Percentiles rank a stretch among this genome's conserved stretches.
These are phyloP conservation scores for Pachymerium ferrugineum DNA, from an alignment of 2,888 invertebrate genomes.

Conservation along the genomic window DNA sequence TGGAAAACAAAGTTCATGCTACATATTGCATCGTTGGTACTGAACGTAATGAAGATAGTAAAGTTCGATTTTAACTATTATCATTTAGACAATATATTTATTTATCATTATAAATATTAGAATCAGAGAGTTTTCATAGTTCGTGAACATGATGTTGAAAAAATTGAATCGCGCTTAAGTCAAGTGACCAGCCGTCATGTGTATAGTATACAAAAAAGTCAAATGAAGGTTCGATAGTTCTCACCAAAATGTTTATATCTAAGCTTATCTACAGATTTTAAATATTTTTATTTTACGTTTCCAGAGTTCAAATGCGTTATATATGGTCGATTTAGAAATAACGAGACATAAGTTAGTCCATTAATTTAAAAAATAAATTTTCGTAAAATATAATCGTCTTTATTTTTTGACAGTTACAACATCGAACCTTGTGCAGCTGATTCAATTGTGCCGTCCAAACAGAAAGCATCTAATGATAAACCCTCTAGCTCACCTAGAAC, in stretches of 20 bases:
- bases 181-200: neutral
- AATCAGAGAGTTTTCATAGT: neutral
- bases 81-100: too few relatives aligned
- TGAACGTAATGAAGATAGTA: neutral
- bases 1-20: neutral
- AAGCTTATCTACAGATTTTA: too few relatives aligned
- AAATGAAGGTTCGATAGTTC: conserved; percentile 6
- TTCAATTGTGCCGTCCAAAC: too few relatives aligned
- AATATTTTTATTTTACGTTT: neutral
- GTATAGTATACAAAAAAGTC: neutral
- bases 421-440: too few relatives aligned
- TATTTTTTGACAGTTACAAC: neutral
- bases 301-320: neutral
- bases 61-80: too few relatives aligned
- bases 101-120: too few relatives aligned
- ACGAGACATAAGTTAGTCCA: neutral
- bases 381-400: neutral
- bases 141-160: neutral
- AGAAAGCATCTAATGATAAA: too few relatives aligned
- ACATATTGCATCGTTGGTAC: neutral
- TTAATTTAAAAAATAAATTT: neutral
- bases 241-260: too few relatives aligned
- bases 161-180: neutral
- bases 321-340: neutral
- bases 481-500: too few relatives aligned